Evolutionary conservation across 2,888 invertebrate species (phyloP).

Genomic region (Trissoscelio sp.): DNA sequence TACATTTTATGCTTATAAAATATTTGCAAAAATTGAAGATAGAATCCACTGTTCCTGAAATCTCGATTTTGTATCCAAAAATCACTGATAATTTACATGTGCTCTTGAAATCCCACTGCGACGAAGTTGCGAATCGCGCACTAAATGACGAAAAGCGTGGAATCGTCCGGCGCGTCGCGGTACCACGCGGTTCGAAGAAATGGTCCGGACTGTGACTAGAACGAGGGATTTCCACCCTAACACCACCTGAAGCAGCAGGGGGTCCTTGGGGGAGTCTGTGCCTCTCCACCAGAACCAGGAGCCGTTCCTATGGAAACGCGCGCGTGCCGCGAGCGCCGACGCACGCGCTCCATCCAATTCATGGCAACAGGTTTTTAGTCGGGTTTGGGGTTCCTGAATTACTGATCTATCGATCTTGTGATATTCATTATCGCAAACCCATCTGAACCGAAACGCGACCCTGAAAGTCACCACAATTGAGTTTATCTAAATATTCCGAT

Average conservation of each 20-base stretch:
- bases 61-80: too few species aligned
- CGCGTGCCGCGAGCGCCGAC: constrained; percentile 66
- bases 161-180: constrained; percentile 21
- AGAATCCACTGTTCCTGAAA: too few species aligned
- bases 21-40: too few species aligned
- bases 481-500: neutral
- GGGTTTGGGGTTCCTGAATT: constrained; percentile 32
- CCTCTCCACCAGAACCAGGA: constrained; percentile 62
- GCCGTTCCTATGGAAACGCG: constrained; percentile 69
- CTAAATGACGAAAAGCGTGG: constrained; percentile 14
- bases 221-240: constrained; percentile 67
- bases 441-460: neutral
- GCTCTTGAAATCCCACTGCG: neutral
- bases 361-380: constrained; percentile 66
- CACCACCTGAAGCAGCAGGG: constrained; percentile 68
- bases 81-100: neutral
- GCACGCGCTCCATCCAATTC: constrained; percentile 51
- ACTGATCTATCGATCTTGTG: constrained; percentile 54
- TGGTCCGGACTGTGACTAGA: constrained; percentile 70
- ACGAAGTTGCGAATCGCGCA: neutral
- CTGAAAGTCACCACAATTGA: neutral
- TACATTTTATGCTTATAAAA: too few species aligned
- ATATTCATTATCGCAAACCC: constrained; percentile 30
- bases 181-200: constrained; percentile 69
- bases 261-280: constrained; percentile 65